phyloP scores from a whole-genome alignment of 2,888 invertebrate species.

The Phania funesta region DNA sequence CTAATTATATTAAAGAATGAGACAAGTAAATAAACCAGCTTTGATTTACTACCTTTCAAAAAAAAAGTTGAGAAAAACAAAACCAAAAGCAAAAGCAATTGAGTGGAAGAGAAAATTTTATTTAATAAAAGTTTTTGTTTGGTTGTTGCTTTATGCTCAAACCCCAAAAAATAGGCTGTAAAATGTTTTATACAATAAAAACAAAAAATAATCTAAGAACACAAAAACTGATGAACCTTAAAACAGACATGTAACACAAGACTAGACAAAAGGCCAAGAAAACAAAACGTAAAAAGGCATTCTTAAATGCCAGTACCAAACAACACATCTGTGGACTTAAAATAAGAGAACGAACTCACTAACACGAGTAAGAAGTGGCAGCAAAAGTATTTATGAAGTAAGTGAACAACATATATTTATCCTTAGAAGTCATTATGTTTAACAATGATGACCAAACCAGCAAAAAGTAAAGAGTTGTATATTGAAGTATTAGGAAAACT shows the following conservation, averaged over 20 bases:
- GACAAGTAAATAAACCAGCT: background rate
- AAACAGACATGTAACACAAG: conserved; percentile 23
- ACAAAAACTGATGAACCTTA: conserved; percentile 36
- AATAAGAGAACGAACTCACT: background rate
- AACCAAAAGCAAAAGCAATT: conserved; percentile 49
- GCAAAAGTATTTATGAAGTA: background rate
- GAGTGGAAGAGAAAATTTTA: conserved; percentile 52
- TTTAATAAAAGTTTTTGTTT: conserved; percentile 3
- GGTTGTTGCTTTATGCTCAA: background rate
- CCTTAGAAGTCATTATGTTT: conserved; percentile 7
- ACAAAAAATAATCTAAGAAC: background rate
- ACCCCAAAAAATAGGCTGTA: conserved; percentile 9
- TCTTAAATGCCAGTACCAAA: background rate
- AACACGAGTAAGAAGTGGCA: background rate
- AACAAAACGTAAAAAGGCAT: background rate
- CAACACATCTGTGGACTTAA: background rate
- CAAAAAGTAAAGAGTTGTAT: background rate
- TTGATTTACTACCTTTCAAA: too few relatives aligned
- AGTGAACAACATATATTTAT: background rate
- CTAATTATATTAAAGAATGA: background rate
- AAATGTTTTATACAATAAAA: background rate
- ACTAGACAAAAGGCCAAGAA: conserved; percentile 20
- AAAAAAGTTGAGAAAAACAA: background rate
- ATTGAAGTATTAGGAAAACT: background rate
- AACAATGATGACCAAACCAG: conserved; percentile 7